Base-by-base conservation (phyloP, 92 coral and sea anemone species). In the Epizoanthus scotinus region DNA sequence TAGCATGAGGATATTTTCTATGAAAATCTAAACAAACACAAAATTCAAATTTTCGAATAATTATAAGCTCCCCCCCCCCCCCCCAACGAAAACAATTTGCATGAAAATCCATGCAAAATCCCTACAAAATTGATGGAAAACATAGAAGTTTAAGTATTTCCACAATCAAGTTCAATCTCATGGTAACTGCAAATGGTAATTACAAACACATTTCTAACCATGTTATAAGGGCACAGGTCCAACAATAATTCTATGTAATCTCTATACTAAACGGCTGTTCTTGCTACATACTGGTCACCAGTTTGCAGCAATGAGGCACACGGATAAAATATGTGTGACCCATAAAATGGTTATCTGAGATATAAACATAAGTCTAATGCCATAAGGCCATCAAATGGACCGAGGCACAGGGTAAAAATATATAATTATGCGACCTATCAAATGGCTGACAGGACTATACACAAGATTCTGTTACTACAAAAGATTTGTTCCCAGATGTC, bases 381-480 rank as follows among this genome's bases (percentile, higher is more conserved):
- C 52, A 13, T 3, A 38, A 7, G 10, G 20, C 42, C 78, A 50
- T 71, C 78, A 50, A 25, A 71, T 50, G 61, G 42, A 38, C 27
- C 7, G 36, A 15, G 60, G 59, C 17, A 15, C 62, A 25, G 5
- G 40, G 40, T 73, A 73, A 73, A 73, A 73, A 73, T 31, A 73
- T n/a, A 29, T 14, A 24, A 21, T 13, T n/a, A n/a, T n/a, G n/a
- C n/a, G n/a, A 73, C 24, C 38, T 73, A 50, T n/a, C 1, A n/a
- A 31, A 0, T 54, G 20, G 79, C 12, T 31, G 36, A 7, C 6
- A n/a, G 5, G 20, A 75, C 57, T 75, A 75, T 59, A 75, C 81
- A 75, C 81, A 75, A 34, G 81, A 75, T 59, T 75, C 81, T 19
- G 81, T 57, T 38, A 58, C 25, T 38, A 75, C 81, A 75, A 75